Base-by-base conservation (phyloP, 2,888 invertebrate species). In the Protula sp. region DNA sequence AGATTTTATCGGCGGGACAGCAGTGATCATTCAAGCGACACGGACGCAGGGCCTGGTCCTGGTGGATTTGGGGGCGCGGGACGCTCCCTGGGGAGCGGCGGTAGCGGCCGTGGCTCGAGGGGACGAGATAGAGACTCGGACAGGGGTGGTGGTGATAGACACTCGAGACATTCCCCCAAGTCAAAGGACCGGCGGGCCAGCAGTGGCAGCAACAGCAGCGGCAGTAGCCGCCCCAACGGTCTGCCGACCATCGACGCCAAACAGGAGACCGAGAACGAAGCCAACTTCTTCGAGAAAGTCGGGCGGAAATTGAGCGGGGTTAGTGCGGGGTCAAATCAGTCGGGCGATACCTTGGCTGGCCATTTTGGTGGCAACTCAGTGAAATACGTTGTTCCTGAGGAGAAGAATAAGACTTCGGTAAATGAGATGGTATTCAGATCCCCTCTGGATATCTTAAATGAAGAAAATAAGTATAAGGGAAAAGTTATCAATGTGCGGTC, bases 1-100 rank as follows among this genome's bases (percentile, higher is more conserved):
- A 38, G 38, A 38, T 38, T 62, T 22, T 57, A 52, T 59, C 69
- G 79, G 19, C 66, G 77, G 22, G 79, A 80, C 63, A 75, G 75
- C 63, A 78, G 78, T 66, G 78, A 79, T 60, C 77, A 77, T 67
- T 78, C 78, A 28, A 78, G 78, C 70, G 80, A 80, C 66, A 80
- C 77, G 3, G 80, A 80, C 62, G 77, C 76, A 0, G 73, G 74
- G 3, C 31, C 59, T 2, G 57, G 57, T 0, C 31, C 48, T 1
- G 48, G 55, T 47, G 45, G 48, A 19, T 28, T 51, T 45, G 24
- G 56, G 26, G 55, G 54, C n/a, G 51, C 38, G 14, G 28, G 4
- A 19, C 19, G n/a, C 26, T 24, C 19, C 29, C n/a, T 14, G 26
- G 22, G 54, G 47, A 48, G 27, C 29, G 52, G 26, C 3, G 14